phyloP scores from a whole-genome alignment of 2,888 invertebrate genomes.

The Drosophila parthenogenetica region DNA sequence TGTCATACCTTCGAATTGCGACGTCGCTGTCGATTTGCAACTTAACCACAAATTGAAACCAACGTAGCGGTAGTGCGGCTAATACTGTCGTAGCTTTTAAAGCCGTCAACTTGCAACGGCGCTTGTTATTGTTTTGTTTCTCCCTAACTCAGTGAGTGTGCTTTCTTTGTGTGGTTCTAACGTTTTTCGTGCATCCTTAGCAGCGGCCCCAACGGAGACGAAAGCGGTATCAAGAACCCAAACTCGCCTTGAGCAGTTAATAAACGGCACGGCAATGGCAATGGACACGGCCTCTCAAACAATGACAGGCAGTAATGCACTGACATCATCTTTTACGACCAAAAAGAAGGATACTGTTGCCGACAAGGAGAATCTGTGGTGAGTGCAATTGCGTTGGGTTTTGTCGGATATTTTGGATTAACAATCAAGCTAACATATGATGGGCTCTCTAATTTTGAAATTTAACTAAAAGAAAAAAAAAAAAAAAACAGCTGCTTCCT shows the following conservation, averaged over 20 bases:
- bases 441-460: background rate
- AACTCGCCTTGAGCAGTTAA: conserved; percentile 38
- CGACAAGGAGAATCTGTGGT: conserved; percentile 84
- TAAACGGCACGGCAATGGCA: conserved; percentile 70
- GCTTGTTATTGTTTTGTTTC: conserved; percentile 22
- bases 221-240: conserved; percentile 25
- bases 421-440: conserved; percentile 5
- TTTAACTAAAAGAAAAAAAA: background rate
- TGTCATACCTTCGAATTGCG: conserved; percentile 35
- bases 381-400: conserved; percentile 46
- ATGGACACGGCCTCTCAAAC: conserved; percentile 82
- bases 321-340: conserved; percentile 83
- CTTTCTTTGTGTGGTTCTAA: conserved; percentile 30
- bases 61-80: conserved; percentile 40
- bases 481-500: conserved; percentile 41
- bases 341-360: conserved; percentile 83
- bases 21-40: conserved; percentile 31
- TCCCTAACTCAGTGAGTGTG: background rate
- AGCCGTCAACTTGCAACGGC: conserved; percentile 47
- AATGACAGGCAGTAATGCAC: conserved; percentile 83
- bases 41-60: conserved; percentile 39
- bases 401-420: background rate
- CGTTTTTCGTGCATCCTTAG: conserved; percentile 41
- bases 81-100: conserved; percentile 30
- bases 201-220: conserved; percentile 28